Percentiles rank a stretch among this genome's conserved stretches.
Conservation (phyloP, 2,113 vertebrate species). For the Connochaetes taurinus region DNA sequence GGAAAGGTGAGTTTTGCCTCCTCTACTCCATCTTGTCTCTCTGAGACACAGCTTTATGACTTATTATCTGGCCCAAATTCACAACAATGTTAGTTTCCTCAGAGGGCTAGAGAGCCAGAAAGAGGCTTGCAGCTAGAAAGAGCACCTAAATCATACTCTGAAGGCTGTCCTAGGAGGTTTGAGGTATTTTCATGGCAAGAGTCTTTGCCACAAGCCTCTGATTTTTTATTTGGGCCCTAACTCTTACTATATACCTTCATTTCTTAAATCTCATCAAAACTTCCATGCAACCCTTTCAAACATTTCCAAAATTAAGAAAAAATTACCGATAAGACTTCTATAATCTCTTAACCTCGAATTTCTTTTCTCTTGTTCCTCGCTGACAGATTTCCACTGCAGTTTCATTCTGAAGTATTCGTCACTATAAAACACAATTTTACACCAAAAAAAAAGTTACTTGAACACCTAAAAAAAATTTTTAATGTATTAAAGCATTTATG, state of each 20-base stretch:
- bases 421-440: slow-evolving; percentile 77
- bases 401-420: slow-evolving; percentile 99
- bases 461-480: neutral
- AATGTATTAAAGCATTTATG: neutral
- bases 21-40: neutral
- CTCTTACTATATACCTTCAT: neutral
- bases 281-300: neutral
- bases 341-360: slow-evolving; percentile 95
- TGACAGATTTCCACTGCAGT: slow-evolving; percentile 97
- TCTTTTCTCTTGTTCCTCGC: slow-evolving; percentile 94
- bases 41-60: neutral
- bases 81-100: neutral
- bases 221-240: neutral
- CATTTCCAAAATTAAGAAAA: slow-evolving; percentile 52
- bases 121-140: neutral
- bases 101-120: neutral
- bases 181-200: neutral
- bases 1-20: neutral
- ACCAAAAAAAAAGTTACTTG: slow-evolving; percentile 13
- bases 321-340: slow-evolving; percentile 93
- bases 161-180: neutral
- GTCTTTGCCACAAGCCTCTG: neutral
- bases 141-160: neutral
- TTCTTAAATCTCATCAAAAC: slow-evolving; percentile 19
- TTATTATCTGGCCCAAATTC: neutral